These are phyloP conservation scores for Sarcophaga caerulescens DNA, from an alignment of 2,888 invertebrate species.

Conservation along the genomic window DNA sequence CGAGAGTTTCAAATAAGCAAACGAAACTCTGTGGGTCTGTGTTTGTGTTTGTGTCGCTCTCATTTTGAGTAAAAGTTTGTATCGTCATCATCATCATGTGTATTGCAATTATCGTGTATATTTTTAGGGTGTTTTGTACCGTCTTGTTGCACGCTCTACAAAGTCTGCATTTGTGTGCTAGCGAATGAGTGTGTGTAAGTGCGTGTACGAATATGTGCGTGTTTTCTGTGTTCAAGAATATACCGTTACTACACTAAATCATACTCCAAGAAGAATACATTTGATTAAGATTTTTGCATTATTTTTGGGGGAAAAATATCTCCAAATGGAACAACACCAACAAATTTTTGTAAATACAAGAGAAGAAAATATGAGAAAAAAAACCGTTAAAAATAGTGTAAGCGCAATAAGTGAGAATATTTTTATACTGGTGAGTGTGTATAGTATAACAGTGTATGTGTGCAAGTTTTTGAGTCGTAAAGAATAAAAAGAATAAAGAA, in stretches of 20 bases:
- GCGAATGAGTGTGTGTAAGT: conserved; percentile 1
- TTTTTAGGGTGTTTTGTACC: conserved; percentile 54
- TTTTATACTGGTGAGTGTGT: too few relatives aligned
- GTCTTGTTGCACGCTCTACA: conserved; percentile 38
- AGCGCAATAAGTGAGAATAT: too few relatives aligned
- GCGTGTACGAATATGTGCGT: conserved; percentile 6
- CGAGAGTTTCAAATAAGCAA: conserved; percentile 32
- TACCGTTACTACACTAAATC: conserved; percentile 59
- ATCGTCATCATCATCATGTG: not conserved
- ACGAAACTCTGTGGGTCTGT: not conserved
- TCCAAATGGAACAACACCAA: not conserved
- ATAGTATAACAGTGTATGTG: too few relatives aligned
- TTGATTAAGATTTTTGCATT: conserved; percentile 36
- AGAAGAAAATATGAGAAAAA: conserved; percentile 16
- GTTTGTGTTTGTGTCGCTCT: not conserved
- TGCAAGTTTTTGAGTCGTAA: too few relatives aligned
- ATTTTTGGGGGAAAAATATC: conserved; percentile 17
- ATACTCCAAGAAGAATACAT: conserved; percentile 56
- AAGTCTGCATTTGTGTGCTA: not conserved
- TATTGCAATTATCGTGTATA: not conserved
- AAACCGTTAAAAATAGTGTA: conserved; percentile 28
- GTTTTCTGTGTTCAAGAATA: conserved; percentile 35
- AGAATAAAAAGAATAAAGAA: too few relatives aligned
- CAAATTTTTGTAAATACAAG: not conserved
- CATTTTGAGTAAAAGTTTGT: conserved; percentile 41